A percentile compares a stretch with the other conserved stretches of the same genome.
Evolutionary conservation across 30 jellyfish, hydroid and myxozoan genomes (phyloP).

Genomic region (Aurelia aurita complex sp. Pacific): DNA sequence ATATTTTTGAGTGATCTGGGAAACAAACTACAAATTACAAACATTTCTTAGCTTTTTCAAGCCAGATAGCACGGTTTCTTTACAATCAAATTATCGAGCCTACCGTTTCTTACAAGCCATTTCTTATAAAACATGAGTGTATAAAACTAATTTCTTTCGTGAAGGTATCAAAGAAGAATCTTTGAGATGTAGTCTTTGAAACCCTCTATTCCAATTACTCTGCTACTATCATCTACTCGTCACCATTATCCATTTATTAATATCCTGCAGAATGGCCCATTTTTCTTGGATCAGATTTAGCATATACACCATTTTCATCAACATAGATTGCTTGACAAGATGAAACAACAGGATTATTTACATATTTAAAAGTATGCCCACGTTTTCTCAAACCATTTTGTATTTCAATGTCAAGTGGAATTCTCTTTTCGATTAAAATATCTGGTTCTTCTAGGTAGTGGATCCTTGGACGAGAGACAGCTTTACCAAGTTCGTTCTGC

Average conservation of each 20-base stretch:
- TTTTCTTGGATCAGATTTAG: conserved; percentile 79
- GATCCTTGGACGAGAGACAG: conserved; percentile 69
- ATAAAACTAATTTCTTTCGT: too few relatives aligned
- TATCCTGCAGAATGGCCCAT: conserved; percentile 87
- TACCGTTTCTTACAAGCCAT: too few relatives aligned
- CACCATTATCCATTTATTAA: background rate
- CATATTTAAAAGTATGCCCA: conserved; percentile 50
- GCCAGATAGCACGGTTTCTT: too few relatives aligned
- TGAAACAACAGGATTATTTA: conserved; percentile 58
- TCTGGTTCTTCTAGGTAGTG: conserved; percentile 74
- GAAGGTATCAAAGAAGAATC: too few relatives aligned
- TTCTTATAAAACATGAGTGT: too few relatives aligned
- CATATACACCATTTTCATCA: conserved; percentile 55
- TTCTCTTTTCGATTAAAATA: conserved; percentile 45
- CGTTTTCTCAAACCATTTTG: conserved; percentile 37
- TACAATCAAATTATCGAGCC: too few relatives aligned
- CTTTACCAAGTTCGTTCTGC: conserved; percentile 61
- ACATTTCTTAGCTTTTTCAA: too few relatives aligned
- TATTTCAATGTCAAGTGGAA: conserved; percentile 14
- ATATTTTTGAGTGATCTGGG: too few relatives aligned
- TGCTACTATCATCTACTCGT: too few relatives aligned
- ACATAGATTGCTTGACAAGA: conserved; percentile 73
- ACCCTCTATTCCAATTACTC: too few relatives aligned
- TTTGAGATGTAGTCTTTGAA: too few relatives aligned
- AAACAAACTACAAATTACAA: too few relatives aligned